A percentile compares a stretch with the other conserved stretches of the same genome.
Conservation (phyloP, 2,797 vertebrate genomes). For the Periophthalmus magnuspinnatus region DNA sequence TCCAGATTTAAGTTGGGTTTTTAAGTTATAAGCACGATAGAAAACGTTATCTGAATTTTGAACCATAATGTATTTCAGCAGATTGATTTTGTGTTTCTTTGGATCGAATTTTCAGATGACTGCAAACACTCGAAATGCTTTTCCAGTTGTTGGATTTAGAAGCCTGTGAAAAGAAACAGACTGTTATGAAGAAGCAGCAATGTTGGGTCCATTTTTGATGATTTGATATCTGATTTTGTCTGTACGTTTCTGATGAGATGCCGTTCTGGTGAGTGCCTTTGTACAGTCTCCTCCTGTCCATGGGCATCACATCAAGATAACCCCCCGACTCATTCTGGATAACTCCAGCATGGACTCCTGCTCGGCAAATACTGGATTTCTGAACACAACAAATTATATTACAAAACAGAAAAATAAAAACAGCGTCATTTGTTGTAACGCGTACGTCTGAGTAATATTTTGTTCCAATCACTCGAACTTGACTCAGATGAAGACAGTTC, state of each 20-base stretch:
- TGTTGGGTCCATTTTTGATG: background rate
- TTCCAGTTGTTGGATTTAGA: constrained; percentile 87
- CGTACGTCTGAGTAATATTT: constrained; percentile 93
- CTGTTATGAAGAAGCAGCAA: background rate
- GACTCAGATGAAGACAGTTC: constrained; percentile 86
- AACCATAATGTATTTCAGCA: background rate
- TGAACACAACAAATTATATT: constrained; percentile 41
- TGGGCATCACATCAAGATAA: constrained; percentile 94
- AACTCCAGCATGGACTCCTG: constrained; percentile 92
- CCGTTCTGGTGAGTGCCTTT: constrained; percentile 88
- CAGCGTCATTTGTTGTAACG: constrained; percentile 25
- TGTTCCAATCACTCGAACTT: constrained; percentile 85
- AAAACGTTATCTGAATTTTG: background rate
- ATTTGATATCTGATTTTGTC: background rate
- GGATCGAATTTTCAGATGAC: constrained; percentile 83
- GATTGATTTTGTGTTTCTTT: background rate
- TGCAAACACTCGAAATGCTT: constrained; percentile 96
- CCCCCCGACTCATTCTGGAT: constrained; percentile 87
- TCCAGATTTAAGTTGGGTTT: background rate
- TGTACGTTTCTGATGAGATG: constrained; percentile 91
- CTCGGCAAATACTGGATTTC: constrained; percentile 94
- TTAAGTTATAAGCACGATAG: background rate
- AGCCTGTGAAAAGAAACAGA: constrained; percentile 66
- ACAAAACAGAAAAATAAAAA: background rate
- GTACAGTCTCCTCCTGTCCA: constrained; percentile 88